Conservation (phyloP, 2,113 vertebrate species). For the Epinephelus moara region DNA sequence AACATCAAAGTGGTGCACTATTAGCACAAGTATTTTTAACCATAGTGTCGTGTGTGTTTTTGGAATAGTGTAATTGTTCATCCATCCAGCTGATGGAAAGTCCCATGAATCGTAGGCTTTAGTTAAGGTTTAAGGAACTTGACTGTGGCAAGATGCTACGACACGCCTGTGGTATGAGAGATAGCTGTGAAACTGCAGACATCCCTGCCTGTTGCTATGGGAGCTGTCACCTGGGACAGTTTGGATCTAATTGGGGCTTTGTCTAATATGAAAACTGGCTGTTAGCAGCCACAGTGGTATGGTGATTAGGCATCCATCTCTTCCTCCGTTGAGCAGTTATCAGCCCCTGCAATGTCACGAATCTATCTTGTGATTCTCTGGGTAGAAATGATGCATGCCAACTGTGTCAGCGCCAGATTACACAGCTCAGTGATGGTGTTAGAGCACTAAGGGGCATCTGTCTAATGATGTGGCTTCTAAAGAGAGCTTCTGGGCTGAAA, state of each 20-base stretch:
- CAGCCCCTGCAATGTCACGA: slow-evolving; percentile 50
- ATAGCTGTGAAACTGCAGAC: slow-evolving; percentile 31
- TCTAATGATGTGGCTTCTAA: slow-evolving; percentile 67
- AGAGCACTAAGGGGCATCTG: slow-evolving; percentile 61
- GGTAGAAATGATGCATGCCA: slow-evolving; percentile 59
- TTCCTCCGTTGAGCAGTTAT: slow-evolving; percentile 65
- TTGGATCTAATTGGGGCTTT: slow-evolving; percentile 61
- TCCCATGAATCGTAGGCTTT: slow-evolving; percentile 1
- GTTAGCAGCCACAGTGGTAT: slow-evolving; percentile 55
- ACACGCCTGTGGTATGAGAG: slow-evolving; percentile 8
- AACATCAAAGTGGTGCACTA: neutral
- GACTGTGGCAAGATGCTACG: slow-evolving; percentile 25
- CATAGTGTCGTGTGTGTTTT: neutral
- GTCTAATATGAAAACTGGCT: slow-evolving; percentile 63
- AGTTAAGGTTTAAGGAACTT: slow-evolving; percentile 24
- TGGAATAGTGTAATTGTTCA: neutral
- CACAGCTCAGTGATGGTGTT: slow-evolving; percentile 69
- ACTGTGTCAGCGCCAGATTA: slow-evolving; percentile 68
- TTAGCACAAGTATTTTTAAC: neutral
- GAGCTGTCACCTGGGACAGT: slow-evolving; percentile 60
- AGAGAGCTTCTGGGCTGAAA: slow-evolving; percentile 33
- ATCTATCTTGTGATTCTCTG: slow-evolving; percentile 58
- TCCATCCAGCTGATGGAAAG: neutral
- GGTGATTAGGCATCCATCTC: slow-evolving; percentile 60
- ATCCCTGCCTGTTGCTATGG: slow-evolving; percentile 51